Evolutionary conservation across 2,888 invertebrate genomes (phyloP).

Genomic region (Coecobrya sp.): DNA sequence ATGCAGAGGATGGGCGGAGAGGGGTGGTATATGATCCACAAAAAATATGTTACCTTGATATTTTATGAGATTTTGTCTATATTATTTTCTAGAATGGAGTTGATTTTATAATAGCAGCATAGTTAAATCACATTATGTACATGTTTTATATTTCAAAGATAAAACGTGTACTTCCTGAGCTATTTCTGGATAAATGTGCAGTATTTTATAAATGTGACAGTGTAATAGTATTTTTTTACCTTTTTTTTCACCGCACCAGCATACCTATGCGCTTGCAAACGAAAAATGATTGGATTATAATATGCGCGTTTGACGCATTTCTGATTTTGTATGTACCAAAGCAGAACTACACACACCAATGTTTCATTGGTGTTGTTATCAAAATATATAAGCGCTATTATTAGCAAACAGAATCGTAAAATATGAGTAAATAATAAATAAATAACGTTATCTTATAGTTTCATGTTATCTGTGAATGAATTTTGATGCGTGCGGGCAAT

Average conservation of each 20-base stretch:
- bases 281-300: too few species aligned
- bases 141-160: not conserved
- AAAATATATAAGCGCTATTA: too few species aligned
- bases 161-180: not conserved
- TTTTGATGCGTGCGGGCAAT: not conserved
- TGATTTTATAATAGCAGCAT: constrained; percentile 29
- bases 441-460: not conserved
- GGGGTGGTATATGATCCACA: constrained; percentile 20
- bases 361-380: too few species aligned
- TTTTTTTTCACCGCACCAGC: not conserved
- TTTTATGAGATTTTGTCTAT: constrained; percentile 48
- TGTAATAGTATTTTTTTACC: constrained; percentile 70
- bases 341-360: too few species aligned
- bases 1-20: constrained; percentile 73
- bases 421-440: not conserved
- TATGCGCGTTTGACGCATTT: too few species aligned
- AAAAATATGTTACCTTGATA: constrained; percentile 66
- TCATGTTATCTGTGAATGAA: not conserved
- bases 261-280: too few species aligned
- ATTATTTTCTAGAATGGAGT: constrained; percentile 11
- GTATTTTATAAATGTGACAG: not conserved
- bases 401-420: too few species aligned
- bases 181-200: not conserved
- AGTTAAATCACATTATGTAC: not conserved
- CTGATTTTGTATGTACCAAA: too few species aligned